Percentiles rank a stretch among this genome's conserved stretches.
Conservation (phyloP, 2,113 vertebrate species). For the Recurvirostra avosetta region DNA sequence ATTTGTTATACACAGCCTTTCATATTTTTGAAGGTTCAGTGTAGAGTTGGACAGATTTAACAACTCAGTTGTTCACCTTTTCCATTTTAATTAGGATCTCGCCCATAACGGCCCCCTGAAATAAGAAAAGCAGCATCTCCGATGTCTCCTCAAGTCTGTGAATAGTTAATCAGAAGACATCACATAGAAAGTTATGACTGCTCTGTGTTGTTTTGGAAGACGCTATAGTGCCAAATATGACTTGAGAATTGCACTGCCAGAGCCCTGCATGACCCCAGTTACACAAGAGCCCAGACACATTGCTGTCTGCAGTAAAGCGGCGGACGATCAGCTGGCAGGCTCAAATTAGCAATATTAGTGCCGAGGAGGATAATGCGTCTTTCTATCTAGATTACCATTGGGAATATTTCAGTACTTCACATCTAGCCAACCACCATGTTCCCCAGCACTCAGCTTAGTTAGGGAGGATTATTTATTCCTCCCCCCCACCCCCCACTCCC, state of each 20-base stretch:
- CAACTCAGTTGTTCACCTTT: not conserved
- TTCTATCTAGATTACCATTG: not conserved
- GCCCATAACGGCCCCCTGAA: not conserved
- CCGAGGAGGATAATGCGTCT: rapidly evolving
- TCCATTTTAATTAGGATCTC: not conserved
- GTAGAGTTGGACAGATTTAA: not conserved
- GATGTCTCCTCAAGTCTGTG: not conserved
- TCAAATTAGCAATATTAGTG: not conserved
- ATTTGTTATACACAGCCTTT: not conserved
- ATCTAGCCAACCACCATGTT: not conserved
- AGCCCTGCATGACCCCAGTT: not conserved
- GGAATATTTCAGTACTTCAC: not conserved
- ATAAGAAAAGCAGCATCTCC: not conserved
- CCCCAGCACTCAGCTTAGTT: not conserved
- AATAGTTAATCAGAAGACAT: not conserved
- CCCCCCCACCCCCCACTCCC: too few relatives aligned
- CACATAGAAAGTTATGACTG: not conserved
- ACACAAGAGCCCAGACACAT: not conserved
- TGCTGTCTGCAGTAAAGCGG: not conserved
- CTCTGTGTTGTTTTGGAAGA: not conserved
- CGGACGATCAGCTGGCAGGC: not conserved
- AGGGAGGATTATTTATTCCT: not conserved
- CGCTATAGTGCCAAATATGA: not conserved
- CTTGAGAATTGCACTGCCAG: not conserved
- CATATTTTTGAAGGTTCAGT: not conserved